Evolutionary conservation across 1,140 invertebrate genomes (phyloP).

Genomic region (Brachionus sp.): DNA sequence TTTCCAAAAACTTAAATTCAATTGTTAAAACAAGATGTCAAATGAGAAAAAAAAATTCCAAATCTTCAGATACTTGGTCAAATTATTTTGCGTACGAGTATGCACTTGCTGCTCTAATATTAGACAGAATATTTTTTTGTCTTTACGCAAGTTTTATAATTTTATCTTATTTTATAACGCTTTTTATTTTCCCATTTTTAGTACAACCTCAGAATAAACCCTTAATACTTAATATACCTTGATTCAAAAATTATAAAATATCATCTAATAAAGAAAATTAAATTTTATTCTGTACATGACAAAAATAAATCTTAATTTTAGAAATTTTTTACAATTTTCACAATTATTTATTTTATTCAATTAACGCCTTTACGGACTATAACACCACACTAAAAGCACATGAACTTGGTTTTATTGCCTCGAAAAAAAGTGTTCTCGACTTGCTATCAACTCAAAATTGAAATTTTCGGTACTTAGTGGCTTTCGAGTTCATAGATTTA

Average conservation of each 20-base stretch:
- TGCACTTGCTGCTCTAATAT: background rate
- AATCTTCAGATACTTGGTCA: background rate
- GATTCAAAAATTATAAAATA: background rate
- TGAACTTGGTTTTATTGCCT: too few species aligned
- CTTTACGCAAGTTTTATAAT: slow-evolving; percentile 4
- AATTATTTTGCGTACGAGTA: slow-evolving; percentile 25
- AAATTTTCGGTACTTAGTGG: too few species aligned
- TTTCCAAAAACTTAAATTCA: background rate
- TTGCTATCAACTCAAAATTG: too few species aligned
- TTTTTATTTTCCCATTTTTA: slow-evolving; percentile 9
- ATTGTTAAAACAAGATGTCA: background rate
- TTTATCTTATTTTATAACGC: slow-evolving; percentile 8
- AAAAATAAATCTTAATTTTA: too few species aligned
- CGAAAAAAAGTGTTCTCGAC: too few species aligned
- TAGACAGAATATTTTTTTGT: slow-evolving; percentile 35
- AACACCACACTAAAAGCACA: too few species aligned
- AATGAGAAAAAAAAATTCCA: background rate
- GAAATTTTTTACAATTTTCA: too few species aligned
- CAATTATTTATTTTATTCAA: too few species aligned
- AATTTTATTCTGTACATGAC: background rate
- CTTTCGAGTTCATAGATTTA: too few species aligned
- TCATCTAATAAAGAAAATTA: background rate
- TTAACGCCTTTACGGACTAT: too few species aligned
- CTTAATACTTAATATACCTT: background rate
- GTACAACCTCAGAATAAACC: background rate